phyloP scores from a whole-genome alignment of 2,888 invertebrate genomes.

The Atrina japonica region DNA sequence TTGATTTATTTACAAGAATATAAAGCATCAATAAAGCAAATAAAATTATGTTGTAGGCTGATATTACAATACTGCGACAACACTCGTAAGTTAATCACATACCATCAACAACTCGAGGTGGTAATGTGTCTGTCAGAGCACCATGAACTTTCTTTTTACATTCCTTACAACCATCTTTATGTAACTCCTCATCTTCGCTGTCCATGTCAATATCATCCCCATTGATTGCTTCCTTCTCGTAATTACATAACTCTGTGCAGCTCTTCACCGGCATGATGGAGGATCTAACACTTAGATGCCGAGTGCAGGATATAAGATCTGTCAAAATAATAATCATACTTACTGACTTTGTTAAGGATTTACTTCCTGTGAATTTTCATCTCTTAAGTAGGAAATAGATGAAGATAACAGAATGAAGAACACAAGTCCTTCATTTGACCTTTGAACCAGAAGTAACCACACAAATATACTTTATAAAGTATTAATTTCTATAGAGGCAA shows the following conservation, averaged over 20 bases:
- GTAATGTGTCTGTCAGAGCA: conserved; percentile 91
- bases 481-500: no score
- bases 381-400: no score
- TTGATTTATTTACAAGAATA: no score
- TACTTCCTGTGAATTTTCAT: not conserved
- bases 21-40: no score
- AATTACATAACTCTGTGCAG: not conserved
- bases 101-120: conserved; percentile 87
- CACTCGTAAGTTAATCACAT: no score
- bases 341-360: no score
- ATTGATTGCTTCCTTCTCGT: conserved; percentile 33
- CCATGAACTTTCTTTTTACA: conserved; percentile 94
- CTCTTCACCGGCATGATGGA: conserved; percentile 66
- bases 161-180: conserved; percentile 87
- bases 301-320: conserved; percentile 94
- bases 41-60: no score
- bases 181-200: conserved; percentile 38
- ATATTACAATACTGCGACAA: no score
- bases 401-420: no score
- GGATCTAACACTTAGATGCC: conserved; percentile 89
- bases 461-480: no score
- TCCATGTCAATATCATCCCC: conserved; percentile 31
- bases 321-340: conserved; percentile 41
- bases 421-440: no score
- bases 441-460: no score